phyloP scores from a whole-genome alignment of 1,140 invertebrate genomes.

The Drosophila azteca region DNA sequence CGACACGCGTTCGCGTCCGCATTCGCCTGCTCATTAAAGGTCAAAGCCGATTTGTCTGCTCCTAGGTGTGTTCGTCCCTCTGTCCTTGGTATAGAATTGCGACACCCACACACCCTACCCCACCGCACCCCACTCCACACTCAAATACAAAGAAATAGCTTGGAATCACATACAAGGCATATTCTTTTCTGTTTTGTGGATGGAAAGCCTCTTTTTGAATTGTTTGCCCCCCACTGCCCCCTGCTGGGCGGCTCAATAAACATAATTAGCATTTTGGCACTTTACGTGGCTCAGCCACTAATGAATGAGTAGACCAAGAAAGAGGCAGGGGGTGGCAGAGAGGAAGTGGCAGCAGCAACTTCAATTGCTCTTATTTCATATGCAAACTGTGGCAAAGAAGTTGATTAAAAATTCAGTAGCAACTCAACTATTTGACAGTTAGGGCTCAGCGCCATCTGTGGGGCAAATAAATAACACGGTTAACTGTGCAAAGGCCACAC shows the following conservation, averaged over 20 bases:
- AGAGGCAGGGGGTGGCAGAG: constrained; percentile 7
- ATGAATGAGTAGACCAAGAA: constrained; percentile 69
- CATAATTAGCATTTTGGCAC: constrained; percentile 80
- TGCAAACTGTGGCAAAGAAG: constrained; percentile 66
- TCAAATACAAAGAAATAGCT: constrained; percentile 1
- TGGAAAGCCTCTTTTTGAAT: constrained; percentile 14
- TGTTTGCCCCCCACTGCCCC: constrained; percentile 27
- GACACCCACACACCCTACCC: not conserved
- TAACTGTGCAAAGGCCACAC: constrained; percentile 55
- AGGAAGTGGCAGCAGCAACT: constrained; percentile 1
- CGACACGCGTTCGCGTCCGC: constrained; percentile 53
- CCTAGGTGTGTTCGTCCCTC: constrained; percentile 44
- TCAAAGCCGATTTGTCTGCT: constrained; percentile 74
- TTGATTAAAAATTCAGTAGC: constrained; percentile 79
- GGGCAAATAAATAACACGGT: constrained; percentile 76
- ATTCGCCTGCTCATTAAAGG: constrained; percentile 71
- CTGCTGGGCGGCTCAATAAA: constrained; percentile 67
- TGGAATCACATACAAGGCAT: constrained; percentile 3
- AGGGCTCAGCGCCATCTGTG: constrained; percentile 64
- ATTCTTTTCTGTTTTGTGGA: constrained; percentile 7
- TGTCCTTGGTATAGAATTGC: constrained; percentile 36
- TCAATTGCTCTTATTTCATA: constrained; percentile 59
- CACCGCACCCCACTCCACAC: not conserved
- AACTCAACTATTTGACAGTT: constrained; percentile 75
- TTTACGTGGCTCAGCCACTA: constrained; percentile 66